Percentiles rank a stretch among this genome's conserved stretches.
These are phyloP conservation scores for Caenorhabditis tropicalis DNA, from an alignment of 1,140 invertebrate species.

Conservation along the genomic window DNA sequence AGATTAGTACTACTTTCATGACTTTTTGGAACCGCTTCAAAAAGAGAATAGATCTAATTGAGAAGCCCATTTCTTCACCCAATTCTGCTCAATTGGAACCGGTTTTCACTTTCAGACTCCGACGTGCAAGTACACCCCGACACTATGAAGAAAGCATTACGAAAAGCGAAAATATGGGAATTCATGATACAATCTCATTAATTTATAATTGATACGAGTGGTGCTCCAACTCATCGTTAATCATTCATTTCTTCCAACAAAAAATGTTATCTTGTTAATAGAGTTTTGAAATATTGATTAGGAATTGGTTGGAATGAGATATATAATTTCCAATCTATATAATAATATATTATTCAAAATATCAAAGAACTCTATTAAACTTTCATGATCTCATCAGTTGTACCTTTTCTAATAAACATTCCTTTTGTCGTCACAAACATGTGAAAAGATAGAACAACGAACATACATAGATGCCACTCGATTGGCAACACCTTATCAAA, in stretches of 20 bases:
- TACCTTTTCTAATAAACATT: background rate
- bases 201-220: slow-evolving; percentile 22
- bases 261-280: too few species aligned
- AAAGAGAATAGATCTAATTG: background rate
- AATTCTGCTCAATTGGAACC: background rate
- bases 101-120: background rate
- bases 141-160: background rate
- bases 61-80: background rate
- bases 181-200: slow-evolving; percentile 29
- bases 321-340: too few species aligned
- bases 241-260: background rate
- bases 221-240: background rate
- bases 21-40: background rate
- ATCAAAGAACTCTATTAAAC: background rate
- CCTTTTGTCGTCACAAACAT: background rate
- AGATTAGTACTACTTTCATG: background rate
- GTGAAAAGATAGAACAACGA: background rate
- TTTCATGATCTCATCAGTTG: background rate
- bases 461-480: too few species aligned
- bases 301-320: too few species aligned
- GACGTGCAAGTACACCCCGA: background rate
- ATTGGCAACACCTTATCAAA: background rate
- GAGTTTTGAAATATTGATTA: too few species aligned
- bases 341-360: too few species aligned
- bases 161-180: background rate